phyloP scores from a whole-genome alignment of 2,888 invertebrate species.

The Aromia moschata region DNA sequence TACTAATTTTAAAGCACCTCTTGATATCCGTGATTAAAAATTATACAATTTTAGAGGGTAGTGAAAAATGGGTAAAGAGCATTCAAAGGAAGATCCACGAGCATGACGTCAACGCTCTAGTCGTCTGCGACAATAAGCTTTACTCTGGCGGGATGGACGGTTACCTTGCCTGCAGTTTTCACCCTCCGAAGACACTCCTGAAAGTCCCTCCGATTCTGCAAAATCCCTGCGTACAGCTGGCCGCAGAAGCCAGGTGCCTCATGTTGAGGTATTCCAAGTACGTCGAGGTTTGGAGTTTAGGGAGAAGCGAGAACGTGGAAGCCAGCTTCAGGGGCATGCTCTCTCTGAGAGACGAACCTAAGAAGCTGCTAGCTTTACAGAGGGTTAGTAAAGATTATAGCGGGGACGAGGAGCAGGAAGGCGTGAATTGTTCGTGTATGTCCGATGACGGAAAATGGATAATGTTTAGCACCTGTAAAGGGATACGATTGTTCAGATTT shows the following conservation, averaged over 20 bases:
- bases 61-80: slow-evolving; percentile 84
- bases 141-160: slow-evolving; percentile 86
- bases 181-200: slow-evolving; percentile 72
- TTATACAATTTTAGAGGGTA: too few relatives aligned
- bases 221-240: slow-evolving; percentile 67
- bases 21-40: too few relatives aligned
- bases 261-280: slow-evolving; percentile 65
- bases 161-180: slow-evolving; percentile 77
- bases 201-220: slow-evolving; percentile 79
- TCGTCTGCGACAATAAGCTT: slow-evolving; percentile 71
- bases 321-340: slow-evolving; percentile 56
- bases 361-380: slow-evolving; percentile 75
- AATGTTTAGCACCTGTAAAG: slow-evolving; percentile 76
- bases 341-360: slow-evolving; percentile 66
- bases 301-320: slow-evolving; percentile 58
- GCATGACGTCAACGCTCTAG: slow-evolving; percentile 82
- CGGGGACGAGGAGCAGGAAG: slow-evolving; percentile 66
- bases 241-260: slow-evolving; percentile 65
- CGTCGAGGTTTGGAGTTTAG: slow-evolving; percentile 74
- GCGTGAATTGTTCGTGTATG: slow-evolving; percentile 75
- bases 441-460: slow-evolving; percentile 78
- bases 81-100: slow-evolving; percentile 82
- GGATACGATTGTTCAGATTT: slow-evolving; percentile 75
- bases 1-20: too few relatives aligned
- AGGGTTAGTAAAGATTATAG: slow-evolving; percentile 61